Percentiles rank a stretch among this genome's conserved stretches.
Evolutionary conservation across 2,888 invertebrate species (phyloP).

Genomic region (Phengaris arion): DNA sequence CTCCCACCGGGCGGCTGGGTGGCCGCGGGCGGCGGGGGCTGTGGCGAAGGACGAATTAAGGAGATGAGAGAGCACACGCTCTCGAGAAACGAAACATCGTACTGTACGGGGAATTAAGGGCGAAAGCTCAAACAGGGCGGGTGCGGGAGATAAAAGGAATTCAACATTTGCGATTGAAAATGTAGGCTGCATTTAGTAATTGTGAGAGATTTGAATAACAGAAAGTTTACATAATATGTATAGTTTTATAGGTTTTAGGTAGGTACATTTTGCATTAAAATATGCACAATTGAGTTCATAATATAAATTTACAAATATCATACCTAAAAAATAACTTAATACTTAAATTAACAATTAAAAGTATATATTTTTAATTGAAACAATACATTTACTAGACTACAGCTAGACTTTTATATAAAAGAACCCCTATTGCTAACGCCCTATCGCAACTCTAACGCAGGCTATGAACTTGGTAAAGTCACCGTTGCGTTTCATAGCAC

Average conservation of each 20-base stretch:
- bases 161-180: constrained; percentile 14
- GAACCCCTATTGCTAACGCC: not conserved
- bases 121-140: constrained; percentile 36
- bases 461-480: constrained; percentile 62
- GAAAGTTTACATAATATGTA: not conserved
- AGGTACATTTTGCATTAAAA: not conserved
- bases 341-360: not conserved
- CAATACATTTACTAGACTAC: not conserved
- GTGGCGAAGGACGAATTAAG: constrained; percentile 80
- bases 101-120: constrained; percentile 68
- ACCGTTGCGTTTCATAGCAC: constrained; percentile 68
- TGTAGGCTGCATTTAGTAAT: constrained; percentile 19
- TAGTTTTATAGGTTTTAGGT: not conserved
- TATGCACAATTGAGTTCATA: not conserved
- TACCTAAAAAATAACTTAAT: not conserved
- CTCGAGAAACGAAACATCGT: constrained; percentile 73
- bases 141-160: constrained; percentile 16
- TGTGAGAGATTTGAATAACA: constrained; percentile 13
- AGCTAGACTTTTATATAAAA: not conserved
- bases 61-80: constrained; percentile 79
- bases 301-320: not conserved
- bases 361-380: not conserved
- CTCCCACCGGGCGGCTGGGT: constrained; percentile 56
- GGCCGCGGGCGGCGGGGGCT: constrained; percentile 69
- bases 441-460: constrained; percentile 33